These are phyloP conservation scores for Rhopalosiphum padi DNA, from an alignment of 1,140 invertebrate genomes.

Conservation along the genomic window DNA sequence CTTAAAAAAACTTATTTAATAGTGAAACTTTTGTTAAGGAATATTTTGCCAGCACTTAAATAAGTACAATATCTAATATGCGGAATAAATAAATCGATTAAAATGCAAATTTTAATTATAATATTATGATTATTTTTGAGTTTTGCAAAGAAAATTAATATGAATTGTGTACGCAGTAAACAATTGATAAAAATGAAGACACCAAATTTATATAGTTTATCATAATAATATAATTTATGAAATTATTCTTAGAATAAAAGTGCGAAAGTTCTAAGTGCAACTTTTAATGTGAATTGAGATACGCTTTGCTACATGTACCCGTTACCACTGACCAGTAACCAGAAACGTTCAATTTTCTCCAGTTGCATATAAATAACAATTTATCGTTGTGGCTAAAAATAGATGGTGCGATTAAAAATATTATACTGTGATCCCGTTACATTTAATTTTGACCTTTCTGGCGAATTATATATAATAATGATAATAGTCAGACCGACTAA, in stretches of 20 bases:
- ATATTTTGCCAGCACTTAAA: background rate
- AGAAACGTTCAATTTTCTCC: background rate
- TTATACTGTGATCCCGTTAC: constrained; percentile 43
- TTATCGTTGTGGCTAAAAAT: background rate
- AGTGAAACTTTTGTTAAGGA: background rate
- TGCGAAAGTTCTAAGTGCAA: background rate
- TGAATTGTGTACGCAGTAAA: background rate
- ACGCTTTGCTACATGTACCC: background rate
- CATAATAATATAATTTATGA: background rate
- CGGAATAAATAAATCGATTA: background rate
- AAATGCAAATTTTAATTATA: background rate
- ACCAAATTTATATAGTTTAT: background rate
- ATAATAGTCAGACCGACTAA: constrained; percentile 18
- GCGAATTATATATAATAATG: background rate
- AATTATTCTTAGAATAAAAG: background rate
- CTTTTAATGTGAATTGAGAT: background rate
- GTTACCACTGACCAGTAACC: background rate
- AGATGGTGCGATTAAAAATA: constrained; percentile 1
- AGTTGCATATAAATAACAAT: constrained; percentile 16
- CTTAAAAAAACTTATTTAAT: background rate
- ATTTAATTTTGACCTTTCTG: constrained; percentile 51
- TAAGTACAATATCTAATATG: background rate
- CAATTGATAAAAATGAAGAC: background rate
- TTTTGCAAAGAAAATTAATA: background rate
- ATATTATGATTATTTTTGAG: background rate